Base-by-base conservation (phyloP, 2,888 invertebrate genomes). In the Xestobium rufovillosum region DNA sequence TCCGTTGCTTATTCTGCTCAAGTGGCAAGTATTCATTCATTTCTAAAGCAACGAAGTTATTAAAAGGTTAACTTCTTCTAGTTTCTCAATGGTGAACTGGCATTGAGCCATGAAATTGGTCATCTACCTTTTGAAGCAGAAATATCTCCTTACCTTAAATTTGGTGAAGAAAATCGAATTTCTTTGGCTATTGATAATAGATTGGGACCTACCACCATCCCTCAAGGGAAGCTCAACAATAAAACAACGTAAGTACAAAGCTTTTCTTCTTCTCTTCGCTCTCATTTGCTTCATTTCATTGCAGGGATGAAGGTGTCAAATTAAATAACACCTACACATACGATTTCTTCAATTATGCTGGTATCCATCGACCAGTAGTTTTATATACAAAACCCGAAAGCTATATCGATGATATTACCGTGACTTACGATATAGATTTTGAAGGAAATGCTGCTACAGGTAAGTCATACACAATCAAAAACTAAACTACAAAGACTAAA, bases 271-370 rank as follows among this genome's bases (percentile, higher is more conserved):
- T 6, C 6, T 19, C 23, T n/a, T 19, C n/a, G 1, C 11, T 4
- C 3, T 11, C 6, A 8, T 19, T 6, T 19, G 23, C 23, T n/a
- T 19, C n/a, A 6, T 19, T 33, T 32, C 45, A 38, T 43, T 59
- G 61, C 68, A 68, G 81, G 62, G 74, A 83, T 68, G 56, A 64
- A 52, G 68, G 83, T 54, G 57, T 77, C 49, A 62, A 63, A 43
- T 73, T 78, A 47, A 65, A 80, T 13, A 90, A 92, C 59, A 69
- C 73, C 3, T 87, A 89, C 53, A 80, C 84, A 14, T 94, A 96
- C 61, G 96, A 97, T 63, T 97, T 97, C 68, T 95, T 91, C 70
- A 96, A 97, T 66, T 97, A 95, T 62, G 96, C 96, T 10, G 97
- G 97, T 9, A 92, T 97, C 47, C 91, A 96, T 60, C 78, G 97